phyloP scores from a whole-genome alignment of 2,888 invertebrate genomes.

The Malacosoma neustria region DNA sequence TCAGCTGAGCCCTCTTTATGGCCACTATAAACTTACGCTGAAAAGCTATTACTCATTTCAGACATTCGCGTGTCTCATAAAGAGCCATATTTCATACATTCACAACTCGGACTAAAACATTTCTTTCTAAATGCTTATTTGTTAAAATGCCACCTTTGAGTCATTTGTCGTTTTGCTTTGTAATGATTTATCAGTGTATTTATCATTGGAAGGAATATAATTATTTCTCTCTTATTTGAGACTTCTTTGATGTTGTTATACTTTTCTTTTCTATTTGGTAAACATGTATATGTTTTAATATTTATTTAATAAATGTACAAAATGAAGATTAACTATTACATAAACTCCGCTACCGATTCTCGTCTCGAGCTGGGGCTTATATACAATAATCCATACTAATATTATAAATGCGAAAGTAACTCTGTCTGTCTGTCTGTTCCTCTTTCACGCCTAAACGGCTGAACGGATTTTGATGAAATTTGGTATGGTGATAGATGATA shows the following conservation, averaged over 20 bases:
- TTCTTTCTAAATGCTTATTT: neutral
- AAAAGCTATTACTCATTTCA: slow-evolving; percentile 46
- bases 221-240: neutral
- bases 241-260: neutral
- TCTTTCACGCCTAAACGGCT: too few relatives aligned
- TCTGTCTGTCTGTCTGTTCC: too few relatives aligned
- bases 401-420: too few relatives aligned
- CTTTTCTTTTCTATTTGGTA: neutral
- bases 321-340: slow-evolving; percentile 5
- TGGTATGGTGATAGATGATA: too few relatives aligned
- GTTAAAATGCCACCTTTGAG: neutral
- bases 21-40: slow-evolving; percentile 41
- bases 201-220: neutral
- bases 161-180: neutral
- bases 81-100: slow-evolving; percentile 36
- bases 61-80: slow-evolving; percentile 36
- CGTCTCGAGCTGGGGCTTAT: too few relatives aligned
- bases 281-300: neutral
- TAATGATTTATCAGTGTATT: slow-evolving; percentile 7
- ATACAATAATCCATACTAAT: too few relatives aligned
- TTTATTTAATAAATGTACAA: neutral
- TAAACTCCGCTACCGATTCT: too few relatives aligned
- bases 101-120: neutral
- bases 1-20: slow-evolving; percentile 32
- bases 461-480: too few relatives aligned